Evolutionary conservation across 53 echinoderm and acorn worm genomes (phyloP).

Genomic region (Patiria pectinifera): DNA sequence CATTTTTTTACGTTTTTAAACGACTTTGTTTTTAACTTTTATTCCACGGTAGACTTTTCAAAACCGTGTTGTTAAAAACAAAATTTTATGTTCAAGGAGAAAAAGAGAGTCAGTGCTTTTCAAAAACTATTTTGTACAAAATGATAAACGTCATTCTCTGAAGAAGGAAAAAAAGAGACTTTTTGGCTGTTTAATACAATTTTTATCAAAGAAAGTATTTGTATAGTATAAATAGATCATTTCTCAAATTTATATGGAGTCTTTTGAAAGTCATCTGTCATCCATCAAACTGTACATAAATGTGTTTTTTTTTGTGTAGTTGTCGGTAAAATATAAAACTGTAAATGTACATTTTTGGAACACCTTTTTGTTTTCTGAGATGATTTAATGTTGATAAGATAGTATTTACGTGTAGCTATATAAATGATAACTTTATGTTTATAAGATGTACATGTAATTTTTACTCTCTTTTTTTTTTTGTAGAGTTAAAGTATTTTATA

Average conservation of each 20-base stretch:
- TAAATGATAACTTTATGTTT: constrained; percentile 41
- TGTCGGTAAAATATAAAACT: neutral
- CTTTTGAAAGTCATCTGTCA: constrained; percentile 19
- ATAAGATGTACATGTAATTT: neutral
- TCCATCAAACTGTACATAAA: constrained; percentile 20
- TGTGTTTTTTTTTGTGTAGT: constrained; percentile 30
- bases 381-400: constrained; percentile 48
- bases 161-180: neutral
- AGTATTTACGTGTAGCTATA: constrained; percentile 56
- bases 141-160: neutral
- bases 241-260: constrained; percentile 48
- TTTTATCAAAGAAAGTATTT: constrained; percentile 42
- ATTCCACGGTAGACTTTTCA: neutral
- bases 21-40: neutral
- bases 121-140: constrained; percentile 32
- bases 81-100: neutral
- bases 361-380: neutral
- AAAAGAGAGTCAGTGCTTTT: constrained; percentile 6
- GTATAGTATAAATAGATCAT: constrained; percentile 52
- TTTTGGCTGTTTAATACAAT: constrained; percentile 1
- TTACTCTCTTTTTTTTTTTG: neutral
- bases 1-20: neutral
- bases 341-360: constrained; percentile 21
- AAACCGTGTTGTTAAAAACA: constrained; percentile 1
- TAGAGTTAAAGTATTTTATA: neutral